Evolutionary conservation across 2,888 invertebrate species (phyloP).

Genomic region (Lissocephala sabroskyi): DNA sequence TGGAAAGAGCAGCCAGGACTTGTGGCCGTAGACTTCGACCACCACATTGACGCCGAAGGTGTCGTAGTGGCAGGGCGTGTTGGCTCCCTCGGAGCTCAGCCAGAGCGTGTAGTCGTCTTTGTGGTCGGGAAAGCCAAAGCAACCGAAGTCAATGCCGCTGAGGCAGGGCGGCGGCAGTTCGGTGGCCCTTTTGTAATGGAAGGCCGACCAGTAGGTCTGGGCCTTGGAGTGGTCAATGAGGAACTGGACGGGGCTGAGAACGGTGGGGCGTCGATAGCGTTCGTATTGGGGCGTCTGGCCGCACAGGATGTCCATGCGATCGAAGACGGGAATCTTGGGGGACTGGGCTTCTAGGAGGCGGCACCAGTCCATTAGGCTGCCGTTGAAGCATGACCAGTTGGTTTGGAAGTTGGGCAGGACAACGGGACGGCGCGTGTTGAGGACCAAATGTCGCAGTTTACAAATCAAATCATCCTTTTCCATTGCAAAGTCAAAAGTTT

Average conservation of each 20-base stretch:
- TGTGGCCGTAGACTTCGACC: slow-evolving; percentile 90
- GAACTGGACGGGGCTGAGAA: slow-evolving; percentile 79
- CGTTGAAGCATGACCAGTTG: slow-evolving; percentile 65
- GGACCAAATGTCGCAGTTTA: slow-evolving; percentile 57
- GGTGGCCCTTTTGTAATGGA: slow-evolving; percentile 59
- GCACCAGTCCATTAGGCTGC: slow-evolving; percentile 62
- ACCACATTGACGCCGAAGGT: slow-evolving; percentile 95
- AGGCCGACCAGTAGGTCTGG: slow-evolving; percentile 53
- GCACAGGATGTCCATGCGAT: slow-evolving; percentile 63
- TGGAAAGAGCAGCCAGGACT: slow-evolving; percentile 93
- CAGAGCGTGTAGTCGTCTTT: slow-evolving; percentile 87
- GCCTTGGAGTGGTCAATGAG: slow-evolving; percentile 64
- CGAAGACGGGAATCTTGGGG: slow-evolving; percentile 38
- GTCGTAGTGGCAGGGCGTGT: slow-evolving; percentile 95
- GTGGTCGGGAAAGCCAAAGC: slow-evolving; percentile 81
- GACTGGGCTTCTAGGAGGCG: slow-evolving; percentile 34
- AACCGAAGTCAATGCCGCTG: slow-evolving; percentile 77
- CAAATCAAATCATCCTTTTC: slow-evolving; percentile 1
- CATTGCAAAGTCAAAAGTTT: neutral
- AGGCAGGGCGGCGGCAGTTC: slow-evolving; percentile 55
- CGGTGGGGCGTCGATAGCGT: slow-evolving; percentile 76
- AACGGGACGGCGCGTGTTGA: slow-evolving; percentile 67
- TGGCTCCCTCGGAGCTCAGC: slow-evolving; percentile 89
- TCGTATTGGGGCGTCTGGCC: slow-evolving; percentile 83
- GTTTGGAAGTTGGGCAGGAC: slow-evolving; percentile 54